Conservation (phyloP, 2,113 vertebrate genomes). For the Brachyistius frenatus region DNA sequence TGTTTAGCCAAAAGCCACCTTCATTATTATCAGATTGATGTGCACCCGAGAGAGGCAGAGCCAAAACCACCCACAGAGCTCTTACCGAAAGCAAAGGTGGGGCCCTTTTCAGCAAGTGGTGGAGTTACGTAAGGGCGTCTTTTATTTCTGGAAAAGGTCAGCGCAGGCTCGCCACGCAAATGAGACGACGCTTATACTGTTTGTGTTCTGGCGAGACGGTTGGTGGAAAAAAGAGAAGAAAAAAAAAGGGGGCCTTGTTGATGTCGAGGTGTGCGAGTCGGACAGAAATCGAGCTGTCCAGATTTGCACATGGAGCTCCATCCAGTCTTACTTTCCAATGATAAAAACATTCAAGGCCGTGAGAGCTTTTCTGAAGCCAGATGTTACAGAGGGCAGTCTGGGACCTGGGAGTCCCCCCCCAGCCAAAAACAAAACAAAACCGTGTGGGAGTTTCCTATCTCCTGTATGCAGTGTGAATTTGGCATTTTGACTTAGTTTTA, state of each 20-base stretch:
- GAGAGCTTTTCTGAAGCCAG: constrained; percentile 26
- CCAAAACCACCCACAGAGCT: constrained; percentile 70
- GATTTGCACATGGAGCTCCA: constrained; percentile 35
- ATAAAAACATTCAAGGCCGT: not conserved
- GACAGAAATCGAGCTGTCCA: constrained; percentile 19
- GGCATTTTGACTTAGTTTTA: not conserved
- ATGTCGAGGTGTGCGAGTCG: constrained; percentile 49
- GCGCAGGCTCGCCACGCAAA: constrained; percentile 20
- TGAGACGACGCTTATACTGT: constrained; percentile 40
- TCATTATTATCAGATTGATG: constrained; percentile 66
- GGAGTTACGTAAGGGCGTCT: constrained; percentile 60
- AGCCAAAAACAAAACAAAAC: no score
- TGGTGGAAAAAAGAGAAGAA: constrained; percentile 46
- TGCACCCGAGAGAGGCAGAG: constrained; percentile 29
- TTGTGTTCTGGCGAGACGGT: constrained; percentile 60
- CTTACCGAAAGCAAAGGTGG: constrained; percentile 53
- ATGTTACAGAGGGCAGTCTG: constrained; percentile 23
- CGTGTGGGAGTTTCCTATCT: no score
- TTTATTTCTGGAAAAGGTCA: constrained; percentile 55
- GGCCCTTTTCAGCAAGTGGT: constrained; percentile 26
- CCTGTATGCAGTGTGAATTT: no score
- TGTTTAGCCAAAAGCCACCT: constrained; percentile 62
- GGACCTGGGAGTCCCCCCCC: no score
- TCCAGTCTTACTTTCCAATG: not conserved
- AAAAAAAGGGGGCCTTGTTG: constrained; percentile 13